Conservation (phyloP, 2,113 vertebrate genomes). For the Takifugu bimaculatus region DNA sequence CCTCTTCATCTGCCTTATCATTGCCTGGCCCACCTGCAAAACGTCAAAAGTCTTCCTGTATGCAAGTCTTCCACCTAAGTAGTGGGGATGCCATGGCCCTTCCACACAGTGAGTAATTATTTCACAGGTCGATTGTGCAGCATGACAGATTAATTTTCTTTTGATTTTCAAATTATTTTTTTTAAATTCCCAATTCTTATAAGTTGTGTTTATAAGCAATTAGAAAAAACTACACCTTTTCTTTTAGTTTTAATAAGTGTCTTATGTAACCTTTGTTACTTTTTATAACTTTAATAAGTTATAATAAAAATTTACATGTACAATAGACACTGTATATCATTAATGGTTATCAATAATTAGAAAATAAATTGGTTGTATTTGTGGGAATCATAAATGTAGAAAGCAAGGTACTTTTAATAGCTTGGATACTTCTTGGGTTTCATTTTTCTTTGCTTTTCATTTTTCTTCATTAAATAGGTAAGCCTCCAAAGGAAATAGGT, state of each 20-base stretch:
- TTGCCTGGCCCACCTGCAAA: constrained; percentile 74
- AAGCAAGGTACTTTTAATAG: too few species aligned
- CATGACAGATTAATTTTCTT: not conserved
- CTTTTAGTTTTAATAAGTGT: too few species aligned
- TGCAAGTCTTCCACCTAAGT: constrained; percentile 77
- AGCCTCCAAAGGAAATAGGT: constrained; percentile 79
- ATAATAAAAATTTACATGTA: too few species aligned
- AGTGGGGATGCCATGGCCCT: constrained; percentile 73
- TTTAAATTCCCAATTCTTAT: not conserved
- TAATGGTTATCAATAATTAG: too few species aligned
- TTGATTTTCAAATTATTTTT: not conserved
- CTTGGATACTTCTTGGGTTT: not conserved
- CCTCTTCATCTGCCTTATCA: constrained; percentile 70
- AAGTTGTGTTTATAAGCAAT: too few species aligned
- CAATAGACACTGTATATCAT: too few species aligned
- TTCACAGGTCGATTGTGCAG: not conserved
- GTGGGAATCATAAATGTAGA: too few species aligned
- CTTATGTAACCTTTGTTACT: too few species aligned
- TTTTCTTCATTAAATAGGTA: constrained; percentile 44
- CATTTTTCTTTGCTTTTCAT: not conserved
- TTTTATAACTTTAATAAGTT: too few species aligned
- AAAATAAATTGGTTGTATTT: too few species aligned
- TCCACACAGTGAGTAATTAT: constrained; percentile 67
- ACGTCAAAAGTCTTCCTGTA: constrained; percentile 77
- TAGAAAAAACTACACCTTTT: too few species aligned